Percentiles rank a stretch among this genome's conserved stretches.
Evolutionary conservation across 2,888 invertebrate species (phyloP).

Genomic region (Rhopalosiphum nymphaeae): DNA sequence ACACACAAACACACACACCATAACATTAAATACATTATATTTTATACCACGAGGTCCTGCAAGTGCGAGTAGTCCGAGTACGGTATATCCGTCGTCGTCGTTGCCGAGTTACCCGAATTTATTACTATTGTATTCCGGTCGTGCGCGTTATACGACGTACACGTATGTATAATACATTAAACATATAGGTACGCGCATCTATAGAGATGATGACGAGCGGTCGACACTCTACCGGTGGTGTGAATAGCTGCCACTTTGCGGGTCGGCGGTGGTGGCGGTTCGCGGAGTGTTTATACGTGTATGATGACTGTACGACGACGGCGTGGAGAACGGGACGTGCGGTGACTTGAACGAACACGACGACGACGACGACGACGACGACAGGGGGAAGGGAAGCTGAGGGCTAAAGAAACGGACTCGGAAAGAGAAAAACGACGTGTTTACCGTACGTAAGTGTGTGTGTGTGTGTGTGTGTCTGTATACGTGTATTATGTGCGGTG

Average conservation of each 20-base stretch:
- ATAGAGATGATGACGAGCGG: conserved; percentile 34
- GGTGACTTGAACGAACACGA: conserved; percentile 30
- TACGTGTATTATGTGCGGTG: neutral
- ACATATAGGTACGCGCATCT: neutral
- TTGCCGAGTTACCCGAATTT: conserved; percentile 24
- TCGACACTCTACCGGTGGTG: conserved; percentile 46
- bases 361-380: neutral
- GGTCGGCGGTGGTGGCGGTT: neutral
- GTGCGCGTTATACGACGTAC: conserved; percentile 29
- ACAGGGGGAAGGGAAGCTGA: neutral
- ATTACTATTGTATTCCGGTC: conserved; percentile 40
- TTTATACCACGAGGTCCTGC: neutral
- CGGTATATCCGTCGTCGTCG: neutral
- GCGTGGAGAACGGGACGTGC: conserved; percentile 9
- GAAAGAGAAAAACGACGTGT: neutral
- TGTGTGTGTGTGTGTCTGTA: neutral
- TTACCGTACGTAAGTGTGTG: neutral
- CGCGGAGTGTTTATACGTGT: neutral
- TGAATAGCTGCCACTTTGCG: conserved; percentile 60
- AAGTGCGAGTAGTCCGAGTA: neutral
- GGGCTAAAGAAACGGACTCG: neutral
- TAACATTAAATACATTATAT: neutral
- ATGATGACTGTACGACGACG: neutral
- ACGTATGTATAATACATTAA: neutral
- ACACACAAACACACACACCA: neutral